A percentile compares a stretch with the other conserved stretches of the same genome.
These are phyloP conservation scores for Dreissena polymorpha DNA, from an alignment of 1,140 invertebrate genomes.

Conservation along the genomic window DNA sequence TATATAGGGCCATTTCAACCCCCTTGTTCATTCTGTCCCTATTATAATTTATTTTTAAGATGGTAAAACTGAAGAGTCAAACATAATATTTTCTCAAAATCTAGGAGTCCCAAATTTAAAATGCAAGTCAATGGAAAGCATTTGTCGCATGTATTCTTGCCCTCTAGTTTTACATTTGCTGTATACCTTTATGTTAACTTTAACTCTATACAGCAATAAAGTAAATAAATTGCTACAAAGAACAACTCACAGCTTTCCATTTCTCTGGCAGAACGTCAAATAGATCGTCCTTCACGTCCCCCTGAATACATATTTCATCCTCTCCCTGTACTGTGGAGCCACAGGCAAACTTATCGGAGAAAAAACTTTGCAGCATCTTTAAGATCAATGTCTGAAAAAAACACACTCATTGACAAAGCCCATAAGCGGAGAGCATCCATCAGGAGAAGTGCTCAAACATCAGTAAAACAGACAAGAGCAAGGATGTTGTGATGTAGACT, in stretches of 20 bases:
- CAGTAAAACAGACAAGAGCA: too few relatives aligned
- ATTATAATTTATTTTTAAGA: too few relatives aligned
- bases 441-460: too few relatives aligned
- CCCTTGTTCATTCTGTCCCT: too few relatives aligned
- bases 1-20: too few relatives aligned
- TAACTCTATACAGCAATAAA: background rate
- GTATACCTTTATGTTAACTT: background rate
- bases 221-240: background rate
- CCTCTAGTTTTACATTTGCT: too few relatives aligned
- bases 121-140: background rate
- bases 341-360: conserved; percentile 98
- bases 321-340: conserved; percentile 98
- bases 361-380: conserved; percentile 99
- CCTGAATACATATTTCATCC: conserved; percentile 99
- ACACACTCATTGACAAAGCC: too few relatives aligned
- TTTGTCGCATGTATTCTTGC: background rate
- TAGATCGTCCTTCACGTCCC: conserved; percentile 93
- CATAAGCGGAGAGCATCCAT: too few relatives aligned
- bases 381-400: conserved; percentile 93
- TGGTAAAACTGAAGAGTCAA: background rate
- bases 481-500: too few relatives aligned
- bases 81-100: background rate
- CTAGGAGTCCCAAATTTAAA: background rate
- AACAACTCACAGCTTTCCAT: conserved; percentile 82
- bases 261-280: conserved; percentile 99